A percentile compares a stretch with the other conserved stretches of the same genome.
Evolutionary conservation across 1,140 invertebrate genomes (phyloP).

Genomic region (Riptortus pedestris): DNA sequence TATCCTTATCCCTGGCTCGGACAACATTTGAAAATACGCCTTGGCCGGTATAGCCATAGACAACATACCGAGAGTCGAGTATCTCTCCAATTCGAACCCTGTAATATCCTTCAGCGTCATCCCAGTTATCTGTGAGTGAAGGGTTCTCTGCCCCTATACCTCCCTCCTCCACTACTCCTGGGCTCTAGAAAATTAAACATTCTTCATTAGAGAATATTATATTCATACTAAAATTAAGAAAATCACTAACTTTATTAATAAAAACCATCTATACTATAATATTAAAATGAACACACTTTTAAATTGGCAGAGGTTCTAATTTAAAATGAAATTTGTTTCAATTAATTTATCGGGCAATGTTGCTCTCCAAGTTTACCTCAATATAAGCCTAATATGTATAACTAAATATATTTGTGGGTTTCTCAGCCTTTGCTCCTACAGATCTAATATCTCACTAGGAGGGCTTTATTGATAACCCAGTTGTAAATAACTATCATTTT

Average conservation of each 20-base stretch:
- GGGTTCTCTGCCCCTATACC: constrained; percentile 69
- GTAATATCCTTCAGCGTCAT: constrained; percentile 97
- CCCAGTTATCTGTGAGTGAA: constrained; percentile 95
- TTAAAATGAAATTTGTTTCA: too few species aligned
- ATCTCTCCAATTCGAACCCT: constrained; percentile 92
- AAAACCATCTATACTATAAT: background rate
- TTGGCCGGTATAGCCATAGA: constrained; percentile 97
- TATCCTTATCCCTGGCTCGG: constrained; percentile 78
- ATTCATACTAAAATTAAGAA: background rate
- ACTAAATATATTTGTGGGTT: too few species aligned
- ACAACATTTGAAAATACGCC: constrained; percentile 99
- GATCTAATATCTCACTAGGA: too few species aligned
- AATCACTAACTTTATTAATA: constrained; percentile 1
- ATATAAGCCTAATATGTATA: too few species aligned
- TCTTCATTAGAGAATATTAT: constrained; percentile 8
- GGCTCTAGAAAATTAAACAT: constrained; percentile 53
- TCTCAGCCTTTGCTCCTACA: too few species aligned
- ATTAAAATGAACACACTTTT: too few species aligned
- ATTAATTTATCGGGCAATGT: too few species aligned
- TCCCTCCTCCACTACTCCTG: constrained; percentile 56
- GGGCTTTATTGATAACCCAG: too few species aligned
- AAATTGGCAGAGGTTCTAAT: too few species aligned
- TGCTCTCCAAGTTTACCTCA: too few species aligned
- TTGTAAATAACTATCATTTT: too few species aligned
- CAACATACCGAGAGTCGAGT: constrained; percentile 77